Base-by-base conservation (phyloP, 2,113 vertebrate genomes). In the Lophotis ruficrista region DNA sequence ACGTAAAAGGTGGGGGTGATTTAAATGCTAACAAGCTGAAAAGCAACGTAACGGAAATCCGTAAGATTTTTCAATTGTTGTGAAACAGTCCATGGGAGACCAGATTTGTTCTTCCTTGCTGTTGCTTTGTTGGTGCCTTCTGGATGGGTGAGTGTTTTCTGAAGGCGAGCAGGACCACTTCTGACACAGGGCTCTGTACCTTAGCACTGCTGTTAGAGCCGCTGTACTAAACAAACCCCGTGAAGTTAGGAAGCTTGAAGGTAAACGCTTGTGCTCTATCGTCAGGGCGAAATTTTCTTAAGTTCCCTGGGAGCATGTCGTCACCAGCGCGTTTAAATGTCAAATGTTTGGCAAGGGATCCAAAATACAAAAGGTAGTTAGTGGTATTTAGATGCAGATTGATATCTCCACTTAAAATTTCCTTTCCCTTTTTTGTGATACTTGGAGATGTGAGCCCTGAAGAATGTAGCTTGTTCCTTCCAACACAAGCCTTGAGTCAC, bases 311-410 rank as follows among this genome's bases (percentile, higher is more conserved):
- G 60, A 94, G 58, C 41, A 5, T 6, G 37, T 75, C 13, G 6
- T 96, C 77, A 77, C 17, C 22, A 22, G 21, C 1, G 30, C 11
- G 3, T 81, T 94, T 89, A 96, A 97, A 96, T 96, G 96, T 96
- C 94, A 96, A 61, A 47, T 5, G 33, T 94, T 92, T 96, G 95
- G 94, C 91, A 54, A 57, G 47, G 45, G 21, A 76, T 79, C 83
- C 73, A 58, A 51, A 91, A 68, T 48, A 93, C 89, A 93, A 93
- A 92, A 95, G 93, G 93, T 96, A 60, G 50, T 75, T 96, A 87
- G 69, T 41, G 83, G 60, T 83, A 48, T 95, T 94, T 94, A 92
- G 86, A 60, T 91, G 66, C 66, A 94, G 83, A 85, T 94, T 76
- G 85, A 77, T 93, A 93, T 95, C 90, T 83, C 57, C 30, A 18